A percentile compares a stretch with the other conserved stretches of the same genome.
Evolutionary conservation across 2,797 vertebrate species (phyloP).

Genomic region (Numenius phaeopus): DNA sequence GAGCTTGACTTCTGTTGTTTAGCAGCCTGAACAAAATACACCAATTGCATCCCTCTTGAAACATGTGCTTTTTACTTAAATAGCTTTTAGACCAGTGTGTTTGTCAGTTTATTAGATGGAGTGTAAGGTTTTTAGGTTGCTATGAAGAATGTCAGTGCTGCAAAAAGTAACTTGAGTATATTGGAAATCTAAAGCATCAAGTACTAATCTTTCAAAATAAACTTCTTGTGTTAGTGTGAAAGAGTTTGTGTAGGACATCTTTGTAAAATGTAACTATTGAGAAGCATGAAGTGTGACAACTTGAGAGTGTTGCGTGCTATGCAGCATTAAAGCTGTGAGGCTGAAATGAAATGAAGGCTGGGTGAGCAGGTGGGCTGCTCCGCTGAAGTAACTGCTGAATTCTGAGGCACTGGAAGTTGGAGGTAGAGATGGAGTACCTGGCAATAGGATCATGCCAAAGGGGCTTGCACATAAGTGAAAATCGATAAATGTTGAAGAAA

Average conservation of each 20-base stretch:
- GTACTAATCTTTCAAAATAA: neutral
- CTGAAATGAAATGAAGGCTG: neutral
- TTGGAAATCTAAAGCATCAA: neutral
- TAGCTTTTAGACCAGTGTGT: neutral
- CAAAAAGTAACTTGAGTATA: neutral
- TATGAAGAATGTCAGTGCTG: neutral
- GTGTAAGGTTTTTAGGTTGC: neutral
- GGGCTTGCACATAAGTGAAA: neutral
- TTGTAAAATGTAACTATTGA: neutral
- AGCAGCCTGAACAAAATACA: neutral
- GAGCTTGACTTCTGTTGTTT: neutral
- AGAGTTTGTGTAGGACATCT: neutral
- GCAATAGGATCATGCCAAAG: neutral
- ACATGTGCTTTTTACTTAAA: neutral
- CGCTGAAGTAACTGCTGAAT: neutral
- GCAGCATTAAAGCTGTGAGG: neutral
- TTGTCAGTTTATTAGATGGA: neutral
- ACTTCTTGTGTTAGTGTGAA: neutral
- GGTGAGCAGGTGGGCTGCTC: neutral
- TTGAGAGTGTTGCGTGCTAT: neutral
- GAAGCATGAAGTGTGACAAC: neutral
- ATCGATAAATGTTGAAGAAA: neutral
- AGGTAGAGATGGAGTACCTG: neutral
- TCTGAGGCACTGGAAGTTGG: neutral
- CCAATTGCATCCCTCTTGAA: neutral